phyloP scores from a whole-genome alignment of 1,140 invertebrate species.

The Drosophila busckii region DNA sequence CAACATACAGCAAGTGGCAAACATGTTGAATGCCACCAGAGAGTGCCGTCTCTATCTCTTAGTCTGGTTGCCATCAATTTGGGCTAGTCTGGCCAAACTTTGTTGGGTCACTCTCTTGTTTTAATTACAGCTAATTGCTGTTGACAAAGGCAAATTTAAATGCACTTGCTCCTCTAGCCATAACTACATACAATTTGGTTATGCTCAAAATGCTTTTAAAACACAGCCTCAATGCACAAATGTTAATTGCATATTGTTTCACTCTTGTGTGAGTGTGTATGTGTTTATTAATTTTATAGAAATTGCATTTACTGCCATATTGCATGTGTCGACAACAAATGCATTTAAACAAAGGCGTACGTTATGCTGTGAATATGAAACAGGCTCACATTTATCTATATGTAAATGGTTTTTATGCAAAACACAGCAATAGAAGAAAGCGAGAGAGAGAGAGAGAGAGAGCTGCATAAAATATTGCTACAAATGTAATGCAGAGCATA shows the following conservation, averaged over 20 bases:
- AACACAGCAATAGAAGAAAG: neutral
- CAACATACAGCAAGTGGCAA: too few species aligned
- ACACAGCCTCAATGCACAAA: too few species aligned
- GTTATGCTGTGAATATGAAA: constrained; percentile 1
- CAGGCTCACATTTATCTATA: neutral
- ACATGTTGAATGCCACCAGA: too few species aligned
- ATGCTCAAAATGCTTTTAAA: neutral
- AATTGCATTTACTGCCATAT: constrained; percentile 19
- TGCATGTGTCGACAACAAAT: constrained; percentile 21
- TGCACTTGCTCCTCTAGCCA: constrained; percentile 4
- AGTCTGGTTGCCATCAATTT: constrained; percentile 21
- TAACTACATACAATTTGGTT: neutral
- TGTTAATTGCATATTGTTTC: neutral
- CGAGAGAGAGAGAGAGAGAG: constrained; percentile 9
- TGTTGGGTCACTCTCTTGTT: constrained; percentile 39
- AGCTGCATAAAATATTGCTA: constrained; percentile 25
- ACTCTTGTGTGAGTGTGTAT: neutral
- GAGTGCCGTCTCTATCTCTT: neutral
- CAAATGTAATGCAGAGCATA: too few species aligned
- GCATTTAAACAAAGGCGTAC: constrained; percentile 11
- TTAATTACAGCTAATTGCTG: constrained; percentile 66
- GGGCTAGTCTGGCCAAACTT: constrained; percentile 26
- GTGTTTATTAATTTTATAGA: constrained; percentile 1
- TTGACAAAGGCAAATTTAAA: constrained; percentile 46
- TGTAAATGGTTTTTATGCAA: constrained; percentile 11